phyloP scores from a whole-genome alignment of 2,113 vertebrate genomes.

The Prochilodus magdalenae region DNA sequence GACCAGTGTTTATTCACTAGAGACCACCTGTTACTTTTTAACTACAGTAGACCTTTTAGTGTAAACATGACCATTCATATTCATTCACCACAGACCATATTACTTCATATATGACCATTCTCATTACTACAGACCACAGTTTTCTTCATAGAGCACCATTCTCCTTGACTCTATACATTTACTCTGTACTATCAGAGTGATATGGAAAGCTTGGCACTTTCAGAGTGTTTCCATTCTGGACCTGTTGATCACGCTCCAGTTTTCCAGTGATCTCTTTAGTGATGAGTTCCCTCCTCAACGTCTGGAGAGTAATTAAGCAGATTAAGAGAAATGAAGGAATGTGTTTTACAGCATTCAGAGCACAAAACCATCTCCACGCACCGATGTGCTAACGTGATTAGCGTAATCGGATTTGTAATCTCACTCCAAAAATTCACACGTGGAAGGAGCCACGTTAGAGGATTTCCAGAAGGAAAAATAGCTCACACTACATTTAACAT shows the following conservation, averaged over 20 bases:
- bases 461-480: conserved; percentile 42
- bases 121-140: too few species aligned
- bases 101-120: too few species aligned
- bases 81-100: too few species aligned
- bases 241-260: conserved; percentile 26
- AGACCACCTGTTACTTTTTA: too few species aligned
- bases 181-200: neutral
- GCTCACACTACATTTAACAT: conserved; percentile 17
- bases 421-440: conserved; percentile 44
- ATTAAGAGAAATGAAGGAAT: conserved; percentile 36
- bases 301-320: conserved; percentile 49
- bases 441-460: conserved; percentile 31
- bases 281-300: conserved; percentile 33
- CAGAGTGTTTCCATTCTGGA: neutral
- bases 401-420: conserved; percentile 51
- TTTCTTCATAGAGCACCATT: too few species aligned
- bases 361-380: conserved; percentile 32
- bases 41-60: too few species aligned
- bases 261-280: conserved; percentile 8
- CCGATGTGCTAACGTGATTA: conserved; percentile 48
- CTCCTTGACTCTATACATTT: too few species aligned
- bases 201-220: neutral
- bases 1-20: too few species aligned
- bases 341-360: conserved; percentile 3
- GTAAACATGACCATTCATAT: too few species aligned